These are phyloP conservation scores for Pyrrhosoma nymphula DNA, from an alignment of 2,888 invertebrate genomes.

Conservation along the genomic window DNA sequence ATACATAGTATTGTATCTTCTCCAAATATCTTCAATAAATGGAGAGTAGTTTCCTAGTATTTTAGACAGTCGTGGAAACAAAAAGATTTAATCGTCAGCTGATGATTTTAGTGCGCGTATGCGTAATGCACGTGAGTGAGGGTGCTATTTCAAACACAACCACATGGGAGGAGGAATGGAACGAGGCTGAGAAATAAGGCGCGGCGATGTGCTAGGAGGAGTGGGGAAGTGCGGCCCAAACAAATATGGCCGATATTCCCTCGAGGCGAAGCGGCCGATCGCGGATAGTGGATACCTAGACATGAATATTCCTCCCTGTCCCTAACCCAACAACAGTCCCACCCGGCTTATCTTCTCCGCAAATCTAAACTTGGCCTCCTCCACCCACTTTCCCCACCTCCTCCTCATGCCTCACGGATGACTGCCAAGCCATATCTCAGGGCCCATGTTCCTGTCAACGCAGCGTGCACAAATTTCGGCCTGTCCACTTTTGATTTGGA, in stretches of 20 bases:
- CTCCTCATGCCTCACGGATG: neutral
- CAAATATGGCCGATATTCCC: neutral
- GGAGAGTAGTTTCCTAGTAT: too few species aligned
- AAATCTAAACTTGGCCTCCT: neutral
- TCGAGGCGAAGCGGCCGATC: neutral
- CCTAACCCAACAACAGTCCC: neutral
- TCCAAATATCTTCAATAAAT: too few species aligned
- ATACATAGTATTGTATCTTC: too few species aligned
- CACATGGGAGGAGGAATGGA: neutral
- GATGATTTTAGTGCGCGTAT: too few species aligned
- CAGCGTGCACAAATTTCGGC: neutral
- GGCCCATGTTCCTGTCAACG: neutral
- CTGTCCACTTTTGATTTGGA: neutral
- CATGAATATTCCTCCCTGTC: conserved; percentile 20
- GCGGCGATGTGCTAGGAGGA: neutral
- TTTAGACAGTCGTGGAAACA: too few species aligned
- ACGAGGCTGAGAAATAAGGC: neutral
- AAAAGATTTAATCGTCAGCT: too few species aligned
- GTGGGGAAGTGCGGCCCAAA: neutral
- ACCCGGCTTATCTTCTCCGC: neutral
- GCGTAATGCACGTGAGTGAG: too few species aligned
- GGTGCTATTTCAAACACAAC: too few species aligned
- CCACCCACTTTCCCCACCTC: neutral
- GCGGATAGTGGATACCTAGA: neutral
- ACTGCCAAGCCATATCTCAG: neutral